A percentile compares a stretch with the other conserved stretches of the same genome.
These are phyloP conservation scores for Aurelia aurita complex sp. Pacific DNA, from an alignment of 30 jellyfish, hydroid and myxozoan genomes.

Conservation along the genomic window DNA sequence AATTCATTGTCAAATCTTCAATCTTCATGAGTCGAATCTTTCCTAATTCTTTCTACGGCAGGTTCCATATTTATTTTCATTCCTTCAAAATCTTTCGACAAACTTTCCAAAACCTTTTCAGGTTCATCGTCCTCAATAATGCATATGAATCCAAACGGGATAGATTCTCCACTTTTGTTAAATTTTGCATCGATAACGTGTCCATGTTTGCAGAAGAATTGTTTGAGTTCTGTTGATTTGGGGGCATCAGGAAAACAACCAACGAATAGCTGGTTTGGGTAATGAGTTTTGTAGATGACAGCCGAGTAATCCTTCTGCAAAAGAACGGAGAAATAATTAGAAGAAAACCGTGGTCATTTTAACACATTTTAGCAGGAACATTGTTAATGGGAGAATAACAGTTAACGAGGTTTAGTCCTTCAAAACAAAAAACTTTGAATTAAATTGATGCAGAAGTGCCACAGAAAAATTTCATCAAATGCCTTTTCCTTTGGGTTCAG, in stretches of 20 bases:
- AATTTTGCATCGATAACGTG: conserved; percentile 58
- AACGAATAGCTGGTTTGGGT: conserved; percentile 59
- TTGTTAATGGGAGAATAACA: too few species aligned
- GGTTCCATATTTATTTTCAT: conserved; percentile 44
- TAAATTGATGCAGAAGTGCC: too few species aligned
- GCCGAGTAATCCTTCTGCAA: conserved; percentile 60
- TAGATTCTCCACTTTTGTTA: conserved; percentile 50
- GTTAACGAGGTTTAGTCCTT: too few species aligned
- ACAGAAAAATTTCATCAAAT: too few species aligned
- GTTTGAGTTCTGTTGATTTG: conserved; percentile 38
- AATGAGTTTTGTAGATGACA: conserved; percentile 55
- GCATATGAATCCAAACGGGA: conserved; percentile 49
- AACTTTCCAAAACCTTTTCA: conserved; percentile 23
- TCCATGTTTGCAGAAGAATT: conserved; percentile 46
- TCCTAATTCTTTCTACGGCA: conserved; percentile 51
- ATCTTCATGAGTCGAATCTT: conserved; percentile 27
- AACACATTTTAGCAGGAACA: too few species aligned
- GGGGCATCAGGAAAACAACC: conserved; percentile 69
- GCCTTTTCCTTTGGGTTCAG: too few species aligned
- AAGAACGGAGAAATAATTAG: neutral
- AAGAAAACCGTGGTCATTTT: too few species aligned
- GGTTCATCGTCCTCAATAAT: conserved; percentile 38
- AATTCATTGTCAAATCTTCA: too few species aligned
- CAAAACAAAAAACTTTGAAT: too few species aligned
- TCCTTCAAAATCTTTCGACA: conserved; percentile 31